Evolutionary conservation across 1,140 invertebrate species (phyloP).

Genomic region (Scylla paramamosain): DNA sequence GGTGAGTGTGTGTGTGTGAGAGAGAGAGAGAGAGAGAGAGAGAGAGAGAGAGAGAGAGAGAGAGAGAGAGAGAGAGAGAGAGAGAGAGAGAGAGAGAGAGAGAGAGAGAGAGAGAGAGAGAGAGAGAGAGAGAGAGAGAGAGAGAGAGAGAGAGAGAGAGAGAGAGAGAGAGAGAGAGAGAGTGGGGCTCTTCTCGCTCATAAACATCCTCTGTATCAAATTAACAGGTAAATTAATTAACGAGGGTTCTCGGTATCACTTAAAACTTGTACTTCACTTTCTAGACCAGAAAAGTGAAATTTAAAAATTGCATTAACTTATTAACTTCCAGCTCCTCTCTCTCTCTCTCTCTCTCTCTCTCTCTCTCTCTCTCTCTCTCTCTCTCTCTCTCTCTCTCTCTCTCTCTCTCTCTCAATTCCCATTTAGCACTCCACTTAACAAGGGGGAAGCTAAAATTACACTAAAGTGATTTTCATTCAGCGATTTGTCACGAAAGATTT

Average conservation of each 20-base stretch:
- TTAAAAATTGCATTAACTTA: too few species aligned
- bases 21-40: slow-evolving; percentile 12
- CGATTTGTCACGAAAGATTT: too few species aligned
- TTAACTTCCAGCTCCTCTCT: too few species aligned
- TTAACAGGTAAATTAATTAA: too few species aligned
- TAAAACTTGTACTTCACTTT: too few species aligned
- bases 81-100: slow-evolving; percentile 26
- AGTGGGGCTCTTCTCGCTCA: neutral
- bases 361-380: neutral
- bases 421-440: too few species aligned
- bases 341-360: neutral
- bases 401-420: neutral
- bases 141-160: neutral
- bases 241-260: too few species aligned
- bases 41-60: slow-evolving; percentile 12
- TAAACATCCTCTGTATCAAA: too few species aligned
- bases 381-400: too few species aligned
- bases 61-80: neutral
- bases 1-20: neutral
- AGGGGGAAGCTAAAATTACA: too few species aligned
- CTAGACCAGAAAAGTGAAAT: too few species aligned
- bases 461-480: too few species aligned
- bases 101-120: slow-evolving; percentile 23
- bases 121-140: neutral
- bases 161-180: slow-evolving; percentile 29